Conservation (phyloP, 2,888 invertebrate genomes). For the Pollenia griseotomentosa region DNA sequence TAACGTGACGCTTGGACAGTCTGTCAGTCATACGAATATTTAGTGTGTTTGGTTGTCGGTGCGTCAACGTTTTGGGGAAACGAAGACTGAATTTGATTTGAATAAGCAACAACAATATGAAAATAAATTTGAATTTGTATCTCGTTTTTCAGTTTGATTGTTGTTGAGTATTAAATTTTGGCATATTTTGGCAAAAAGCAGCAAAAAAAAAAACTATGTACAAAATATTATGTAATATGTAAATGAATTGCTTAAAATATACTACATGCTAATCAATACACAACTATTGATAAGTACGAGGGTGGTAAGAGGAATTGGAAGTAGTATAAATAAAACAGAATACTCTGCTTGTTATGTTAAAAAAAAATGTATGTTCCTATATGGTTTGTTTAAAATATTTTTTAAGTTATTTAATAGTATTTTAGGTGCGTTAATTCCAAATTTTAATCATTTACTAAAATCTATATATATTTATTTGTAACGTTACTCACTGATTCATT, state of each 20-base stretch:
- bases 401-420: too few relatives aligned
- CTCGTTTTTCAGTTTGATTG: constrained; percentile 40
- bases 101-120: constrained; percentile 5
- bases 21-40: constrained; percentile 44
- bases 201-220: neutral
- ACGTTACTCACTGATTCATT: too few relatives aligned
- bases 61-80: neutral
- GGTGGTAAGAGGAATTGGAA: neutral
- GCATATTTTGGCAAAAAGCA: constrained; percentile 59
- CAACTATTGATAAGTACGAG: constrained; percentile 37
- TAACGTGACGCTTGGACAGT: constrained; percentile 53
- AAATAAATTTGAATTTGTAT: constrained; percentile 49
- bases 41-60: constrained; percentile 6
- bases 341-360: too few relatives aligned
- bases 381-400: too few relatives aligned
- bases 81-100: constrained; percentile 4
- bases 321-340: too few relatives aligned
- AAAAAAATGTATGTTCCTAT: too few relatives aligned
- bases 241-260: constrained; percentile 70
- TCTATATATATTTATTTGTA: too few relatives aligned
- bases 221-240: constrained; percentile 71
- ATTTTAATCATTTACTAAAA: too few relatives aligned
- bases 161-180: constrained; percentile 48
- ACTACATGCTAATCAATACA: constrained; percentile 57
- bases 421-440: too few relatives aligned